phyloP scores from a whole-genome alignment of 1,140 invertebrate genomes.

The Drosophila nigrodunni region DNA sequence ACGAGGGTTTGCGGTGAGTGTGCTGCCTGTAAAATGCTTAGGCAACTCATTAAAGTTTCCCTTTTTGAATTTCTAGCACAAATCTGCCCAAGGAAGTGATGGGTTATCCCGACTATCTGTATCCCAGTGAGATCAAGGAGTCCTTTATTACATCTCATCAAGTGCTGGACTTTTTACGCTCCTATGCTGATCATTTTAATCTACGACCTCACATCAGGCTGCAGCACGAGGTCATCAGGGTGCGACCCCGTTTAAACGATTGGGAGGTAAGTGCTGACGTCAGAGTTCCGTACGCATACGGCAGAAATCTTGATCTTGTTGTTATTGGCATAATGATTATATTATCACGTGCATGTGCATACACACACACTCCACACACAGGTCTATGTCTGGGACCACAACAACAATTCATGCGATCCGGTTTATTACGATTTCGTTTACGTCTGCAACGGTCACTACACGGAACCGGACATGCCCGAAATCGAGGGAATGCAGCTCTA shows the following conservation, averaged over 20 bases:
- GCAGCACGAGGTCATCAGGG: constrained; percentile 82
- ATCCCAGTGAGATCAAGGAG: constrained; percentile 87
- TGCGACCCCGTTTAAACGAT: constrained; percentile 71
- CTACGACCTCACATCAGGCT: constrained; percentile 73
- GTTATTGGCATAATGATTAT: constrained; percentile 1
- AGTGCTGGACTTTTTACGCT: constrained; percentile 92
- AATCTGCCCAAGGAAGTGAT: constrained; percentile 96
- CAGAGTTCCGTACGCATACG: background rate
- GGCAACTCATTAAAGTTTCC: constrained; percentile 6
- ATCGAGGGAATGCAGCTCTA: constrained; percentile 89
- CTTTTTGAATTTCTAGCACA: constrained; percentile 87
- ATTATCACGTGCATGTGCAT: background rate
- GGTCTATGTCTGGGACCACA: constrained; percentile 86
- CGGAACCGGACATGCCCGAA: constrained; percentile 88
- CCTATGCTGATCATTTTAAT: constrained; percentile 90
- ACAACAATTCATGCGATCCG: constrained; percentile 85
- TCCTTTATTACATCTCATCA: constrained; percentile 93
- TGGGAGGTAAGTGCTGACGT: constrained; percentile 81
- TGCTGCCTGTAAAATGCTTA: background rate
- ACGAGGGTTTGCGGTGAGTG: constrained; percentile 85
- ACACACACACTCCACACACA: constrained; percentile 14
- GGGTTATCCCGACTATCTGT: constrained; percentile 94
- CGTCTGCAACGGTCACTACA: constrained; percentile 94
- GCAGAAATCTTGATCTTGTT: constrained; percentile 5
- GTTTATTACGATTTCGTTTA: constrained; percentile 92